A percentile compares a stretch with the other conserved stretches of the same genome.
phyloP scores from a whole-genome alignment of 2,797 vertebrate species.

The Xerus rutilus region DNA sequence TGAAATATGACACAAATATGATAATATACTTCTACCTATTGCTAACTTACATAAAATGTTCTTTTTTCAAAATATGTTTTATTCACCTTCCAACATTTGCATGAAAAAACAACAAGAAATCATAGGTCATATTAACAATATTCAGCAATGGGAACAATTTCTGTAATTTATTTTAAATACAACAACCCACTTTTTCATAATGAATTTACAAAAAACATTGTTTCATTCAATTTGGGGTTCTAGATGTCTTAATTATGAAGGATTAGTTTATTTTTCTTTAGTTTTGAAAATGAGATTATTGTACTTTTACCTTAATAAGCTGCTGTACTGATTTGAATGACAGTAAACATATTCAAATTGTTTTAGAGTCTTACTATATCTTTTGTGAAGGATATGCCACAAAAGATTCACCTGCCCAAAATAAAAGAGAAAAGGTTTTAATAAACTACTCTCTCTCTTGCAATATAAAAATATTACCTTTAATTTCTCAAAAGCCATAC shows the following conservation, averaged over 20 bases:
- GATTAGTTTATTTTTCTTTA: constrained; percentile 48
- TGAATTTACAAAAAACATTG: constrained; percentile 11
- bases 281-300: constrained; percentile 56
- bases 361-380: not conserved
- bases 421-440: not conserved
- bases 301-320: constrained; percentile 74
- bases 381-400: constrained; percentile 27
- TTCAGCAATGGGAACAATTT: constrained; percentile 81
- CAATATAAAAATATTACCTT: not conserved
- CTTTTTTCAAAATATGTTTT: constrained; percentile 37
- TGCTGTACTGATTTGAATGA: constrained; percentile 31
- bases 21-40: not conserved
- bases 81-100: constrained; percentile 75
- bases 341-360: constrained; percentile 8
- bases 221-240: constrained; percentile 57
- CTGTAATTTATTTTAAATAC: constrained; percentile 72
- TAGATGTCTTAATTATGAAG: constrained; percentile 62
- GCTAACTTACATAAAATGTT: constrained; percentile 55
- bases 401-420: not conserved
- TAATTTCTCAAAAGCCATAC: not conserved
- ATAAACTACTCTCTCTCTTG: not conserved
- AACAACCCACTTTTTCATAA: constrained; percentile 47
- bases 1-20: not conserved
- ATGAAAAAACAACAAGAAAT: constrained; percentile 62
- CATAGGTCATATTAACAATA: constrained; percentile 81